phyloP scores from a whole-genome alignment of 2,888 invertebrate species.

The Agrochola circellaris region DNA sequence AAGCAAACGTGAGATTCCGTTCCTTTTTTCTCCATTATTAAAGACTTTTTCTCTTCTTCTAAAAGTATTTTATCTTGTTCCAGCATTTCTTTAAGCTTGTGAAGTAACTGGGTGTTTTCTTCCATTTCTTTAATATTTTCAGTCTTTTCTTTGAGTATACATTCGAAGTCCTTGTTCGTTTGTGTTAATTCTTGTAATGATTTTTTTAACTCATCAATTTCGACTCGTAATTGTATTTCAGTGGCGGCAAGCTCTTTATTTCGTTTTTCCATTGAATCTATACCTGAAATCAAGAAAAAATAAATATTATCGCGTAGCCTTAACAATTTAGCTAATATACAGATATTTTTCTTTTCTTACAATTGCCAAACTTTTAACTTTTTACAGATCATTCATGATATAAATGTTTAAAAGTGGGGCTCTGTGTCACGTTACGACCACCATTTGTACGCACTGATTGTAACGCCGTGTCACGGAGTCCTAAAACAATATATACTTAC shows the following conservation, averaged over 20 bases:
- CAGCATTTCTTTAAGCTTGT: conserved; percentile 64
- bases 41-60: conserved; percentile 56
- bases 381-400: neutral
- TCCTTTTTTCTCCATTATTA: conserved; percentile 23
- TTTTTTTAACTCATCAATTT: conserved; percentile 63
- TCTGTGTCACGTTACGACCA: neutral
- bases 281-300: conserved; percentile 67
- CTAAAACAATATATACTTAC: conserved; percentile 63
- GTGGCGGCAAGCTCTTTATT: conserved; percentile 46
- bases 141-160: conserved; percentile 69
- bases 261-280: conserved; percentile 65
- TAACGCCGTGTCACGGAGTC: neutral
- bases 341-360: neutral
- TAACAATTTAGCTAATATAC: neutral
- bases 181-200: conserved; percentile 61
- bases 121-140: conserved; percentile 69
- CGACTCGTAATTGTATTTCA: conserved; percentile 46
- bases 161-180: conserved; percentile 69
- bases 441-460: neutral
- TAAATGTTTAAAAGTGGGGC: neutral
- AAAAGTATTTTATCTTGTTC: conserved; percentile 72
- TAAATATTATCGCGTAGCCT: neutral
- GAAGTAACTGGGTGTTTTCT: conserved; percentile 66
- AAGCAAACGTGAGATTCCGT: conserved; percentile 21
- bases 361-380: no score